A percentile compares a stretch with the other conserved stretches of the same genome.
These are phyloP conservation scores for Globodera rostochiensis DNA, from an alignment of 1,140 invertebrate species.

Conservation along the genomic window DNA sequence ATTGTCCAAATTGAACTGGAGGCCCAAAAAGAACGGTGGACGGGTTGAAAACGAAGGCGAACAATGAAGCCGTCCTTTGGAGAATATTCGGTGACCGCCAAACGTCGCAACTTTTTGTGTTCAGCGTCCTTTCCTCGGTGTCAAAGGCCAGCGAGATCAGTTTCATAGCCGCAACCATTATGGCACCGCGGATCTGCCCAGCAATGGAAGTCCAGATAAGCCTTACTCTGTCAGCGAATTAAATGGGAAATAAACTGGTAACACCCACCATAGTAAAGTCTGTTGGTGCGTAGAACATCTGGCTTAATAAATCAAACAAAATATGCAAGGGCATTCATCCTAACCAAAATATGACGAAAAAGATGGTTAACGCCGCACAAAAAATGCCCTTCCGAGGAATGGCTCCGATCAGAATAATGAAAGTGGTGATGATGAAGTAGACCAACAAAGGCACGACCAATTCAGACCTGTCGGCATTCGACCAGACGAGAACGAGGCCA, in stretches of 20 bases:
- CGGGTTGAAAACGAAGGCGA: slow-evolving; percentile 39
- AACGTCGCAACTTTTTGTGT: not conserved
- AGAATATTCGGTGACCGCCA: not conserved
- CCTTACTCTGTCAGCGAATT: not conserved
- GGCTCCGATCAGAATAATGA: not conserved
- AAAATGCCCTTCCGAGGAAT: not conserved
- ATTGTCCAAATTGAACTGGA: slow-evolving; percentile 24
- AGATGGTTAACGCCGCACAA: slow-evolving; percentile 21
- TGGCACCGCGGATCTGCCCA: slow-evolving; percentile 34
- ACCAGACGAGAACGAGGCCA: not conserved
- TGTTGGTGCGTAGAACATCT: not conserved
- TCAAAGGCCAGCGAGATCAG: slow-evolving; percentile 37
- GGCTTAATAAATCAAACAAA: not conserved
- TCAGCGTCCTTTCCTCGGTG: too few species aligned
- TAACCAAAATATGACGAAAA: slow-evolving; percentile 19
- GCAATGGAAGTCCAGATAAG: slow-evolving; percentile 21
- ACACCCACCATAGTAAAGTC: not conserved
- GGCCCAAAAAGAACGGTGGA: slow-evolving; percentile 38
- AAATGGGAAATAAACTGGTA: not conserved
- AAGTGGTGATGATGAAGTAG: slow-evolving; percentile 2
- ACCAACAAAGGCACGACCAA: slow-evolving; percentile 12
- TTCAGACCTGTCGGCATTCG: slow-evolving; percentile 9
- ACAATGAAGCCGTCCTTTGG: not conserved
- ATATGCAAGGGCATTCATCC: not conserved
- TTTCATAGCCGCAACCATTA: slow-evolving; percentile 47